Conservation (phyloP, 2,797 vertebrate genomes). For the Merluccius polli region DNA sequence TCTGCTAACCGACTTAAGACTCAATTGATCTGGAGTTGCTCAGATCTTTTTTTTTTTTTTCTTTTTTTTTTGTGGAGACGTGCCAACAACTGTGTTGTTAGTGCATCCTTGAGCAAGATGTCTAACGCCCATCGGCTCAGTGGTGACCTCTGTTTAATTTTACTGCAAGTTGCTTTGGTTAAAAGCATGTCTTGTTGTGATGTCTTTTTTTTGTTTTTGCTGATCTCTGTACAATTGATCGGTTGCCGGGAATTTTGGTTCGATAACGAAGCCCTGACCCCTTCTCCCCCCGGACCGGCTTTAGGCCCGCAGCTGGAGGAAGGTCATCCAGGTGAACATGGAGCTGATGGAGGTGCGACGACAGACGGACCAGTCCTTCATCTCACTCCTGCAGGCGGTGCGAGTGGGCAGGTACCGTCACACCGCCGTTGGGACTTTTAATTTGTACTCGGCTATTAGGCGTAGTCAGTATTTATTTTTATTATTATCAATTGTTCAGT, state of each 20-base stretch:
- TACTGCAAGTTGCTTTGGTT: too few species aligned
- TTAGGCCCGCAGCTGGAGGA: conserved; percentile 90
- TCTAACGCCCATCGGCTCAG: too few species aligned
- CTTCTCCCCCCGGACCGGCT: not conserved
- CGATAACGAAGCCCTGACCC: not conserved
- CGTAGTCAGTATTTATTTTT: not conserved
- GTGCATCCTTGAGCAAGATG: too few species aligned
- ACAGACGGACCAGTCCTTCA: conserved; percentile 86
- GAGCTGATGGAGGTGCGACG: conserved; percentile 88
- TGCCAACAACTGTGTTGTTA: too few species aligned
- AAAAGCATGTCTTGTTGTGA: too few species aligned
- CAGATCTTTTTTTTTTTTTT: too few species aligned
- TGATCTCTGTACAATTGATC: not conserved
- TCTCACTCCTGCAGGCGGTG: conserved; percentile 86
- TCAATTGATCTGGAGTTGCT: too few species aligned
- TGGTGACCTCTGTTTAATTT: too few species aligned
- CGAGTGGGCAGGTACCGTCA: conserved; percentile 87
- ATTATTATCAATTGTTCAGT: not conserved
- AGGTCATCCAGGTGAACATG: conserved; percentile 89
- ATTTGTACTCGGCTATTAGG: not conserved
- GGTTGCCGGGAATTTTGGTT: not conserved
- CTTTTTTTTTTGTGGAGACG: too few species aligned
- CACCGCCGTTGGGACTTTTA: not conserved
- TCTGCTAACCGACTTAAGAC: too few species aligned
- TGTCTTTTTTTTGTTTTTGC: not conserved